Evolutionary conservation across 2,888 invertebrate genomes (phyloP).

Genomic region (Allophyes oxyacanthae): DNA sequence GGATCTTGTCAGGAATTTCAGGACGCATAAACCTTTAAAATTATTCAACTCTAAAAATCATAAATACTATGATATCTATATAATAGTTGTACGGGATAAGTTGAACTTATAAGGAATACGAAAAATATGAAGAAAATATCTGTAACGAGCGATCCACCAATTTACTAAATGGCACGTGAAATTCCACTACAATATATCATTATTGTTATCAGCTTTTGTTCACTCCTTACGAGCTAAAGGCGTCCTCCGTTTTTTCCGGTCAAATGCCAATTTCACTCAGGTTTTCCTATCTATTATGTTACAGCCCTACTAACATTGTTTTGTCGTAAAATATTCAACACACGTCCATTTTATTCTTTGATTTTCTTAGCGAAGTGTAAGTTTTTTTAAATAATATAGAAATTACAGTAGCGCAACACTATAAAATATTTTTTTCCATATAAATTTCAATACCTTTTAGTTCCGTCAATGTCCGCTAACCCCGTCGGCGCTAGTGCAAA

Average conservation of each 20-base stretch:
- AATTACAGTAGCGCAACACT: too few relatives aligned
- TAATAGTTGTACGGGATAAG: too few relatives aligned
- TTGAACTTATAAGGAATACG: neutral
- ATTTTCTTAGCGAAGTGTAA: neutral
- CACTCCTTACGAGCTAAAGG: slow-evolving; percentile 39
- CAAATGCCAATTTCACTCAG: slow-evolving; percentile 39
- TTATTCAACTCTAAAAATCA: too few relatives aligned
- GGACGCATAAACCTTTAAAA: too few relatives aligned
- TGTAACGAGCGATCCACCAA: slow-evolving; percentile 23
- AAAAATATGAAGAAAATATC: slow-evolving; percentile 17
- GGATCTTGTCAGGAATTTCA: too few relatives aligned
- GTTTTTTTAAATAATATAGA: too few relatives aligned
- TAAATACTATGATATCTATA: too few relatives aligned
- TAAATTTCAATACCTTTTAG: too few relatives aligned
- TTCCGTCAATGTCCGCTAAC: too few relatives aligned
- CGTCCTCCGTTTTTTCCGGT: slow-evolving; percentile 40
- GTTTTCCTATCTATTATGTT: slow-evolving; percentile 36
- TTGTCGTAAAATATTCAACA: slow-evolving; percentile 13
- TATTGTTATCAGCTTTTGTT: slow-evolving; percentile 50
- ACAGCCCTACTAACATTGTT: slow-evolving; percentile 26
- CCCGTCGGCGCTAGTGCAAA: too few relatives aligned
- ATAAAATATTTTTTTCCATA: too few relatives aligned
- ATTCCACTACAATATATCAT: slow-evolving; percentile 48
- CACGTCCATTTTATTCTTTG: slow-evolving; percentile 4
- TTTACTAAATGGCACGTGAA: slow-evolving; percentile 51